Base-by-base conservation (phyloP, 1,140 invertebrate species). In the Dinothrombium tinctorium region DNA sequence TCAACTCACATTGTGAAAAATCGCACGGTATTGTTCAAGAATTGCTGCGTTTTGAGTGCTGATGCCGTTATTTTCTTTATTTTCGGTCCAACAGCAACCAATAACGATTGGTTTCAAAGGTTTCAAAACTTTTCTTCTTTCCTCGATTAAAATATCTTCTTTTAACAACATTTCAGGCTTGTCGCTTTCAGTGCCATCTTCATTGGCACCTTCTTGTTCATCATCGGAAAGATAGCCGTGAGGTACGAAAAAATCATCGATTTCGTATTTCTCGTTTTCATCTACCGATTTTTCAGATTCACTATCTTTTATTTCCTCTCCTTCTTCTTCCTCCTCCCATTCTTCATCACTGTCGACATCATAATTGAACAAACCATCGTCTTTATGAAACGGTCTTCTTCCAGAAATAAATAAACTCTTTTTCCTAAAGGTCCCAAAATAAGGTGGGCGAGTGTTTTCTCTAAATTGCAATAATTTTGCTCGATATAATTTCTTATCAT, bases 181-280 rank as follows among this genome's bases (percentile, higher is more conserved):
- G 8, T 36, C 33, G 8, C 23, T 22, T 36, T 36, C 33, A 17
- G 20, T 22, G 12, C n/a, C 17, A 7, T 32, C 29, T 32, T 32
- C 29, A 7, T 12, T 15, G n/a, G n/a, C 29, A 4, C 4, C 5
- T 21, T 9, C 17, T 9, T 36, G 19, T 21, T 36, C 33, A 8
- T 36, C 33, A 21, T 22, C 33, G 20, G 33, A 36, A 11, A 38
- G 17, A 25, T 38, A 24, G 17, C 37, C 37, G 11, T 38, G 37
- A 14, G 37, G 37, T 7, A 38, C 37, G 11, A 38, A 19, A n/a
- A 38, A 38, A 24, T 38, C 37, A 38, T 38, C 37, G 4, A 38
- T 24, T 26, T 38, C 37, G 7, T 28, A n/a, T 8, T 28, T n/a
- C n/a, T 28, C 26, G 7, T 28, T n/a, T 28, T 28, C 26, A 28